These are phyloP conservation scores for Dioctria linearis DNA, from an alignment of 2,888 invertebrate species.

Conservation along the genomic window DNA sequence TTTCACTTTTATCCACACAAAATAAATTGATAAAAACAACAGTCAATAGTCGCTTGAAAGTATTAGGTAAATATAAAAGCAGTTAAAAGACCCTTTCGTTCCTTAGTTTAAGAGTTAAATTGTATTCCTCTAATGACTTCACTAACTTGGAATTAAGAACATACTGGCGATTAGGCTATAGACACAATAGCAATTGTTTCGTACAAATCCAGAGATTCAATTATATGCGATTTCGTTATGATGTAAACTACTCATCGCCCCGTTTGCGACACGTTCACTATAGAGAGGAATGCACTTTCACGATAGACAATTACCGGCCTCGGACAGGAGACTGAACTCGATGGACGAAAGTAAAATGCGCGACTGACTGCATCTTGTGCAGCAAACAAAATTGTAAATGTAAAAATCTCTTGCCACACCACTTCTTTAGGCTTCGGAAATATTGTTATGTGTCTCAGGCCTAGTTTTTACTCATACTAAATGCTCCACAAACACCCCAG, in stretches of 20 bases:
- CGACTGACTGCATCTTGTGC: conserved; percentile 69
- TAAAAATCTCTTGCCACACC: not conserved
- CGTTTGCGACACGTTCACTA: conserved; percentile 15
- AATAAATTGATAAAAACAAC: not conserved
- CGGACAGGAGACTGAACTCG: conserved; percentile 60
- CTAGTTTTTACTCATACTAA: not conserved
- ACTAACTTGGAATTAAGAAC: no score
- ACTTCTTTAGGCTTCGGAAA: conserved; percentile 30
- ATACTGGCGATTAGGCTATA: no score
- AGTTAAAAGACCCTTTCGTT: no score
- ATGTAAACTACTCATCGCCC: not conserved
- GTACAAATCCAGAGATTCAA: conserved; percentile 3
- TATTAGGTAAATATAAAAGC: not conserved
- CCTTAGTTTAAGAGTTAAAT: no score
- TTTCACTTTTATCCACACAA: conserved; percentile 43
- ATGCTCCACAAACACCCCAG: not conserved
- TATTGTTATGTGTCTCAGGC: not conserved
- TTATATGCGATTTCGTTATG: not conserved
- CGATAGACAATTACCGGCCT: conserved; percentile 19
- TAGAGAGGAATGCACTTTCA: conserved; percentile 34
- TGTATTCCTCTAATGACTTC: no score
- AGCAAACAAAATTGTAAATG: conserved; percentile 29
- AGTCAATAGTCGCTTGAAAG: not conserved
- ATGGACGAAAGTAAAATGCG: conserved; percentile 71
- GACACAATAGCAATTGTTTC: not conserved